A percentile compares a stretch with the other conserved stretches of the same genome.
These are phyloP conservation scores for Adelosebastes latens DNA, from an alignment of 2,797 vertebrate species.

Conservation along the genomic window DNA sequence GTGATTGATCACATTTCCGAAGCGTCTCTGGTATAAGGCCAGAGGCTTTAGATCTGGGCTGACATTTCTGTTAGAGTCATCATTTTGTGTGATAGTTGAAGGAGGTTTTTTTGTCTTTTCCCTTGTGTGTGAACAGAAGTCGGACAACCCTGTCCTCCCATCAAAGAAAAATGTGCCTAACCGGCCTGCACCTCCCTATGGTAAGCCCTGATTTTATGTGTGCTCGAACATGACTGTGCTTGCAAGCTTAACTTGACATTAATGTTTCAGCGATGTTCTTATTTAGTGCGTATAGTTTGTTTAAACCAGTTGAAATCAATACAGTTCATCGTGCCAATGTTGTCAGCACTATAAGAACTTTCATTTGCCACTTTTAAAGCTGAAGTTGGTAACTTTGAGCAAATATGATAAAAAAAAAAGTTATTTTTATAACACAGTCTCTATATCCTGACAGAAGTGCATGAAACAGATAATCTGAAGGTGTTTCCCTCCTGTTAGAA, in stretches of 20 bases:
- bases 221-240: neutral
- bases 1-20: constrained; percentile 45
- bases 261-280: neutral
- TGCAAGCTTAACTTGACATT: constrained; percentile 1
- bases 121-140: constrained; percentile 82
- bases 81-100: constrained; percentile 27
- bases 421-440: no score
- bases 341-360: neutral
- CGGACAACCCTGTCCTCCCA: constrained; percentile 88
- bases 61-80: constrained; percentile 35
- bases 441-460: no score
- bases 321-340: neutral
- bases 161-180: constrained; percentile 92
- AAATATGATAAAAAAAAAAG: no score
- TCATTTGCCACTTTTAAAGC: neutral
- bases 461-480: no score
- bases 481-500: no score
- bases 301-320: constrained; percentile 1
- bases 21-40: constrained; percentile 18
- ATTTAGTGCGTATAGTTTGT: neutral
- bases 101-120: neutral
- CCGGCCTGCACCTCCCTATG: constrained; percentile 92
- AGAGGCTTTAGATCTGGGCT: constrained; percentile 27
- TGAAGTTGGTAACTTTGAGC: no score
- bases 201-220: constrained; percentile 79